Conservation (phyloP, 2,888 invertebrate species). For the Trichogramma dendrolimi region DNA sequence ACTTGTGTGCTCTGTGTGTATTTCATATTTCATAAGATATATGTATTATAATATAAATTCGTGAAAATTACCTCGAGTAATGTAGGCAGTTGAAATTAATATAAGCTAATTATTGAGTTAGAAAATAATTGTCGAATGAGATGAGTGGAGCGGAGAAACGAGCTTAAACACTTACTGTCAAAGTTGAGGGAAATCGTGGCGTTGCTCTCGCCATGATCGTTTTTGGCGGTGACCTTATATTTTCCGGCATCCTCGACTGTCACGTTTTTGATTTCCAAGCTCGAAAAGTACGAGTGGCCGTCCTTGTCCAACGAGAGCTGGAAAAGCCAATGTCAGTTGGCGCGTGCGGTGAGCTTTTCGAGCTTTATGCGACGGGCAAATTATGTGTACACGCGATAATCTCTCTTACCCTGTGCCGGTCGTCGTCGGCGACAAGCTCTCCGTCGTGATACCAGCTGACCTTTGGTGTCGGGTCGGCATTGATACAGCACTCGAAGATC, state of each 20-base stretch:
- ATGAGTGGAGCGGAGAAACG: no score
- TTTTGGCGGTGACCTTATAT: slow-evolving; percentile 95
- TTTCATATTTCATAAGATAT: no score
- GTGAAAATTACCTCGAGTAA: no score
- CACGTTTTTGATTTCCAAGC: slow-evolving; percentile 88
- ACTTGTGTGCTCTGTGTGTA: no score
- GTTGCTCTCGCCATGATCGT: slow-evolving; percentile 95
- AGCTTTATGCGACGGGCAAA: neutral
- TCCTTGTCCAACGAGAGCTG: slow-evolving; percentile 86
- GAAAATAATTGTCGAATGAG: no score
- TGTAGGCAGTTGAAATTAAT: no score
- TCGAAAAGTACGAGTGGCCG: slow-evolving; percentile 89
- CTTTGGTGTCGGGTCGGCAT: slow-evolving; percentile 85
- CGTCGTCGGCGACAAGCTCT: slow-evolving; percentile 71
- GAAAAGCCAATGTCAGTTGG: slow-evolving; percentile 35
- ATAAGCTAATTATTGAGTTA: no score
- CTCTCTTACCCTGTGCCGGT: slow-evolving; percentile 75
- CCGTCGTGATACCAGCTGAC: slow-evolving; percentile 90
- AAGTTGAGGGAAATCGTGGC: slow-evolving; percentile 96
- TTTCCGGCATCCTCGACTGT: slow-evolving; percentile 96
- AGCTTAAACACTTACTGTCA: slow-evolving; percentile 79
- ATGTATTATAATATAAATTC: no score
- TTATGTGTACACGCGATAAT: neutral
- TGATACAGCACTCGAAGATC: slow-evolving; percentile 90
- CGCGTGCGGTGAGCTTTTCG: neutral